phyloP scores from a whole-genome alignment of 2,888 invertebrate genomes.

The Pharmacophagus antenor region DNA sequence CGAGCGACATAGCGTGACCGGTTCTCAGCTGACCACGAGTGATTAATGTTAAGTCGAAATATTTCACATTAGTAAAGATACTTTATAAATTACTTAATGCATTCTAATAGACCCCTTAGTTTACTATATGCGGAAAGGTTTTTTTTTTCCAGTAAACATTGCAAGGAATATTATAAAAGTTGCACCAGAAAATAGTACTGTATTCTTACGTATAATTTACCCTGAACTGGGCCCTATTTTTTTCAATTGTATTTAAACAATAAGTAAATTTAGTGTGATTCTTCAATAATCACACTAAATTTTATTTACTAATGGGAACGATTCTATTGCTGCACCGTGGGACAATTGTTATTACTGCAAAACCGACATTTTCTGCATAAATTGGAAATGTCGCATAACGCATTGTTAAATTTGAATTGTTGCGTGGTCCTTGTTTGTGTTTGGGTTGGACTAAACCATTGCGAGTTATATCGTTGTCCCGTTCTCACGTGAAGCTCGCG shows the following conservation, averaged over 20 bases:
- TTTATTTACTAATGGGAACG: constrained; percentile 33
- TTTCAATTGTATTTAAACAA: no score
- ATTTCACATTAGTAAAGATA: constrained; percentile 28
- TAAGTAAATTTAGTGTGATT: constrained; percentile 19
- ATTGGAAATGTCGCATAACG: constrained; percentile 57
- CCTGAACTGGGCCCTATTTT: no score
- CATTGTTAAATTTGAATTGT: constrained; percentile 53
- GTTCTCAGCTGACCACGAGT: neutral
- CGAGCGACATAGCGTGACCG: neutral
- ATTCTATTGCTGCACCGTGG: constrained; percentile 44
- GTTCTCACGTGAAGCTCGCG: constrained; percentile 33
- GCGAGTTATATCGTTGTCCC: constrained; percentile 41
- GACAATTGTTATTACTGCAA: constrained; percentile 55
- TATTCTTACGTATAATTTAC: no score
- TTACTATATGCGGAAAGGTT: no score
- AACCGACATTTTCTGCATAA: constrained; percentile 55
- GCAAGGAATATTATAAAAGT: no score
- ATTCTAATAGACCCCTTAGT: no score
- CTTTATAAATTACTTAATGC: neutral
- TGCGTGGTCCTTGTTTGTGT: constrained; percentile 48
- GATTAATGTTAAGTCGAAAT: constrained; percentile 30
- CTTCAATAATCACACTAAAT: neutral
- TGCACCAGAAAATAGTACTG: no score
- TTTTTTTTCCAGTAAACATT: no score
- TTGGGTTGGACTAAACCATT: constrained; percentile 30